Conservation (phyloP, 2,113 vertebrate species). For the Brachirus orientalis region DNA sequence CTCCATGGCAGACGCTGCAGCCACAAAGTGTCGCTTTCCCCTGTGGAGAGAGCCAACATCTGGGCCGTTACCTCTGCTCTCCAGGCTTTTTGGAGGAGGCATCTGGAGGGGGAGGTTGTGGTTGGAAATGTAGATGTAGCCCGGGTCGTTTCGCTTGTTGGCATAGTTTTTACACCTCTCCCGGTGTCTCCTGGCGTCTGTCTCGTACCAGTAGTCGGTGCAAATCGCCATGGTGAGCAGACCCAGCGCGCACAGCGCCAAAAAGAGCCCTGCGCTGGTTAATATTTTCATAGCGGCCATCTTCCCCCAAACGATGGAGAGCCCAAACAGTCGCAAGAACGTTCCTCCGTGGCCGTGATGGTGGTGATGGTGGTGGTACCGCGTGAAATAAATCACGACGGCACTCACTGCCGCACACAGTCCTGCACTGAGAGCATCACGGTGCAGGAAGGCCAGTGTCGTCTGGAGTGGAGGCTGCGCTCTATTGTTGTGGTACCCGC, state of each 20-base stretch:
- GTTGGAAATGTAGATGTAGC: conserved; percentile 89
- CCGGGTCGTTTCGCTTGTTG: conserved; percentile 90
- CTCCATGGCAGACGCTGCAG: conserved; percentile 83
- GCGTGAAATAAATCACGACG: conserved; percentile 72
- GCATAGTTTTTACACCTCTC: conserved; percentile 90
- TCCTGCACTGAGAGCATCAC: conserved; percentile 67
- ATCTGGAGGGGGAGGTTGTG: conserved; percentile 90
- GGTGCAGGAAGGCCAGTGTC: conserved; percentile 47
- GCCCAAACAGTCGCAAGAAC: conserved; percentile 76
- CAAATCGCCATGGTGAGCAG: conserved; percentile 90
- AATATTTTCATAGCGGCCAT: conserved; percentile 92
- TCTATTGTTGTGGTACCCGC: conserved; percentile 73
- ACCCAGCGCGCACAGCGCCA: conserved; percentile 87
- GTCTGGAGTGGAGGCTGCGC: conserved; percentile 59
- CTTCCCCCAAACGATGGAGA: conserved; percentile 80
- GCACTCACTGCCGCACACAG: conserved; percentile 68
- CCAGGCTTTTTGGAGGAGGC: conserved; percentile 79
- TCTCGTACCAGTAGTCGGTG: conserved; percentile 93
- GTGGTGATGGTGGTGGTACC: conserved; percentile 54
- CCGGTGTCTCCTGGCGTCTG: conserved; percentile 88
- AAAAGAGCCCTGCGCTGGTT: conserved; percentile 87
- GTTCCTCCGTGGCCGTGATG: conserved; percentile 77
- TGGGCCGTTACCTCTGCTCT: conserved; percentile 67
- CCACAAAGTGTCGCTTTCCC: conserved; percentile 77
- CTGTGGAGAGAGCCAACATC: conserved; percentile 62